These are phyloP conservation scores for Heterotilapia buettikoferi DNA, from an alignment of 2,113 vertebrate genomes.

Conservation along the genomic window DNA sequence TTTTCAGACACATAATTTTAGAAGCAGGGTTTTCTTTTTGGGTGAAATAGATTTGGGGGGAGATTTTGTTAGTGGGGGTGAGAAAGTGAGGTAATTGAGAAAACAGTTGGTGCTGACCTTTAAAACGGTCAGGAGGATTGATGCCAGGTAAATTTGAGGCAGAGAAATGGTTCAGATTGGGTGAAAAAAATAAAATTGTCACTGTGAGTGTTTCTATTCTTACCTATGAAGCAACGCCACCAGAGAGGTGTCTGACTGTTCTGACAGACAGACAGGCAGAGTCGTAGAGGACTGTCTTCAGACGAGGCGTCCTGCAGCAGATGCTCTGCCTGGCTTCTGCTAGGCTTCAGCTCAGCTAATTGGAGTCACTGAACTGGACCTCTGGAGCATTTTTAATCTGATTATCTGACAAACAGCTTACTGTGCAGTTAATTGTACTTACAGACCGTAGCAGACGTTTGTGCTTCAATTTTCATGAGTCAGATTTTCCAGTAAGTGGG, in stretches of 20 bases:
- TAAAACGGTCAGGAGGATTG: rapidly evolving
- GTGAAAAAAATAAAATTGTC: background rate
- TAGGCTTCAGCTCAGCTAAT: background rate
- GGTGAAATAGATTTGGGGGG: background rate
- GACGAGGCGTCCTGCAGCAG: background rate
- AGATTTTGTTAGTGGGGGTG: background rate
- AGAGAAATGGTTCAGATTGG: background rate
- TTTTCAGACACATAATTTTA: background rate
- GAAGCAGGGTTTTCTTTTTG: background rate
- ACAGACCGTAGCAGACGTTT: background rate
- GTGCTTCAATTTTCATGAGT: background rate
- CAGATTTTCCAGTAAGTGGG: background rate
- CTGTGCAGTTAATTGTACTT: background rate
- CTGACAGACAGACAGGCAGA: background rate
- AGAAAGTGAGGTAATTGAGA: background rate
- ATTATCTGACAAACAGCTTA: background rate
- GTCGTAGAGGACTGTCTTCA: background rate
- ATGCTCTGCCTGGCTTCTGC: background rate
- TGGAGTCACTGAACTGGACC: background rate
- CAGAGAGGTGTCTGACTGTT: background rate
- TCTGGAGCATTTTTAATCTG: background rate
- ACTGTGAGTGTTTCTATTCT: background rate
- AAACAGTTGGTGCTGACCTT: background rate
- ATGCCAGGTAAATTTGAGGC: background rate
- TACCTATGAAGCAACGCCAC: background rate